These are phyloP conservation scores for Dromius quadrimaculatus DNA, from an alignment of 2,888 invertebrate species.

Conservation along the genomic window DNA sequence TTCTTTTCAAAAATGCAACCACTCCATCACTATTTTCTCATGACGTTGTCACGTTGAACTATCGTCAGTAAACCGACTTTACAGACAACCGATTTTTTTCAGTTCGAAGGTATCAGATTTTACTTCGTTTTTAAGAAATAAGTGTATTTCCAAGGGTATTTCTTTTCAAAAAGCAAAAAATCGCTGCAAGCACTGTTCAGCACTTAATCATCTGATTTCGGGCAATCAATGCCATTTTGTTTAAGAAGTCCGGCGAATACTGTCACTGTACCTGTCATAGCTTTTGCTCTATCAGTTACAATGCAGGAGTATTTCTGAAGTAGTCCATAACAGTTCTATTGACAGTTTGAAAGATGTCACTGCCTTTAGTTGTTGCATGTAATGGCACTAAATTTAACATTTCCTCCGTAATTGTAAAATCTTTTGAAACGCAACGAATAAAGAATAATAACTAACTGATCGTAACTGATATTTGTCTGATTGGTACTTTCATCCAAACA, in stretches of 20 bases:
- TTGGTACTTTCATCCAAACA: background rate
- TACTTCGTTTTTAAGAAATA: background rate
- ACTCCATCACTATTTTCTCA: no score
- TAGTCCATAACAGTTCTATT: background rate
- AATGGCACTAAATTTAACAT: background rate
- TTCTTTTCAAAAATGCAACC: no score
- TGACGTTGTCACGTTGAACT: no score
- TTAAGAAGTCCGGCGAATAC: background rate
- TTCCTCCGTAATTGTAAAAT: background rate
- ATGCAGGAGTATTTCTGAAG: background rate
- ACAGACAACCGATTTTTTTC: no score
- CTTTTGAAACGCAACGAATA: background rate
- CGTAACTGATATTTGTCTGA: background rate
- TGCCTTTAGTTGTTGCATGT: background rate
- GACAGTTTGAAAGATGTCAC: background rate
- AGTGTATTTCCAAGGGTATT: no score
- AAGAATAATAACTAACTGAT: background rate
- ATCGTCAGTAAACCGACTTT: no score
- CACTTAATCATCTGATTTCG: background rate
- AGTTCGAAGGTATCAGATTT: background rate
- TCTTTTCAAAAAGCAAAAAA: background rate
- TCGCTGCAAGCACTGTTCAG: background rate
- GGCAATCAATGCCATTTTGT: background rate
- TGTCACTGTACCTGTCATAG: background rate
- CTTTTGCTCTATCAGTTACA: background rate